Percentiles rank a stretch among this genome's conserved stretches.
phyloP scores from a whole-genome alignment of 2,888 invertebrate species.

The Calameuta idolon region DNA sequence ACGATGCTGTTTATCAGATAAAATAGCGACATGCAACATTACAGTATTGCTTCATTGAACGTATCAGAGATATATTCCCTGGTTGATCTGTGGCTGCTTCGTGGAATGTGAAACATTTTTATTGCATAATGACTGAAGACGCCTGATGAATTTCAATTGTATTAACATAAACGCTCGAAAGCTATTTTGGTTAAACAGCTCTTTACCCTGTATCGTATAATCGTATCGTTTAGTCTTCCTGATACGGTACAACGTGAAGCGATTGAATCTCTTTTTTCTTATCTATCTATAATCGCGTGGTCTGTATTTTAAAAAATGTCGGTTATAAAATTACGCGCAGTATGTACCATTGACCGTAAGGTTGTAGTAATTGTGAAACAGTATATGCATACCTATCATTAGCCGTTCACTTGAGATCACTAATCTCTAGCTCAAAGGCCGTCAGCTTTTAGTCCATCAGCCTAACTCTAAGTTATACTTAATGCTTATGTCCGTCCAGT shows the following conservation, averaged over 20 bases:
- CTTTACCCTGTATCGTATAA: background rate
- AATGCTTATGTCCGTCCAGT: background rate
- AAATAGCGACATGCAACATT: background rate
- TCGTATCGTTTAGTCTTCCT: background rate
- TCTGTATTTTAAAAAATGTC: background rate
- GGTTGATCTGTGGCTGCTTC: background rate
- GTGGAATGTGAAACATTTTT: background rate
- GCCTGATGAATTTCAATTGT: background rate
- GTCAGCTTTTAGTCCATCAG: background rate
- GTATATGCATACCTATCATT: background rate
- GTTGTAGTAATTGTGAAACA: background rate
- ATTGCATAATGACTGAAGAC: background rate
- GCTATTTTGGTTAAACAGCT: background rate
- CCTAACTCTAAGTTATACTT: background rate
- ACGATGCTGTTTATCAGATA: background rate
- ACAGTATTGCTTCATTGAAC: background rate
- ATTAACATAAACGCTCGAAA: background rate
- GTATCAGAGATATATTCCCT: background rate
- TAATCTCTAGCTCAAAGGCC: background rate
- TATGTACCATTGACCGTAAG: background rate
- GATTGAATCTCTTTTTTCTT: background rate
- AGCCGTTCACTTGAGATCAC: background rate
- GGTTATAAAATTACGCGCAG: background rate
- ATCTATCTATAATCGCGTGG: background rate
- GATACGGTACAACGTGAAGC: background rate